phyloP scores from a whole-genome alignment of 2,888 invertebrate species.

The Hyposoter didymator region DNA sequence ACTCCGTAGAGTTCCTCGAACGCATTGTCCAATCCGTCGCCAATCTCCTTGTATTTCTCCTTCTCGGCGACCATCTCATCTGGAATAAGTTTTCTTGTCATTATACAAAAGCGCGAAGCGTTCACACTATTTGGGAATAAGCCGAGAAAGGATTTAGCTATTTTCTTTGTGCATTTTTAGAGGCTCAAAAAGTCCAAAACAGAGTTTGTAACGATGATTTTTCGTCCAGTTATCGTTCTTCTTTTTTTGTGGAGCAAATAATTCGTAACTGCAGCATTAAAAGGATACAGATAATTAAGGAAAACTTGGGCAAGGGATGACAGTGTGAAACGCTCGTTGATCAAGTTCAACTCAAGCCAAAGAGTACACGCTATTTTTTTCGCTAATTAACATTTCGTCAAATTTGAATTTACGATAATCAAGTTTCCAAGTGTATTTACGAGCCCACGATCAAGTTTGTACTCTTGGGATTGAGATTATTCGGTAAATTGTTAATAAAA shows the following conservation, averaged over 20 bases:
- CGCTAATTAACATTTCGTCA: background rate
- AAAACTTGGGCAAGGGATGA: slow-evolving; percentile 13
- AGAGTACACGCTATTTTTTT: background rate
- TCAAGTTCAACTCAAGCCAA: background rate
- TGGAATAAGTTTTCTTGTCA: slow-evolving; percentile 84
- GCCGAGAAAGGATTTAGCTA: background rate
- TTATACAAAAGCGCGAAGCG: slow-evolving; percentile 54
- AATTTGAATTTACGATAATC: slow-evolving; percentile 1
- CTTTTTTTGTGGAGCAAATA: background rate
- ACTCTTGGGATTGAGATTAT: background rate
- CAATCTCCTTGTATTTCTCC: slow-evolving; percentile 96
- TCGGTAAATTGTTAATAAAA: slow-evolving; percentile 6
- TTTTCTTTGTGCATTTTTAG: background rate
- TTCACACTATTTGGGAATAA: slow-evolving; percentile 47
- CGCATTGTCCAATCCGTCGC: slow-evolving; percentile 96
- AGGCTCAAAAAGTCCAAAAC: background rate
- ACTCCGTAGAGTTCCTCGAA: slow-evolving; percentile 91
- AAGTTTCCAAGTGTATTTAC: background rate
- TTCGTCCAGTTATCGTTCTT: background rate
- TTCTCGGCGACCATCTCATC: slow-evolving; percentile 95
- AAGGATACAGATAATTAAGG: background rate
- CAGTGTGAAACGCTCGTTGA: slow-evolving; percentile 29
- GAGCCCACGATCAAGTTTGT: background rate
- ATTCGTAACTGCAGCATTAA: background rate
- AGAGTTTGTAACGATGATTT: background rate